Percentiles rank a stretch among this genome's conserved stretches.
These are phyloP conservation scores for Eristalis arbustorum DNA, from an alignment of 2,888 invertebrate genomes.

Conservation along the genomic window DNA sequence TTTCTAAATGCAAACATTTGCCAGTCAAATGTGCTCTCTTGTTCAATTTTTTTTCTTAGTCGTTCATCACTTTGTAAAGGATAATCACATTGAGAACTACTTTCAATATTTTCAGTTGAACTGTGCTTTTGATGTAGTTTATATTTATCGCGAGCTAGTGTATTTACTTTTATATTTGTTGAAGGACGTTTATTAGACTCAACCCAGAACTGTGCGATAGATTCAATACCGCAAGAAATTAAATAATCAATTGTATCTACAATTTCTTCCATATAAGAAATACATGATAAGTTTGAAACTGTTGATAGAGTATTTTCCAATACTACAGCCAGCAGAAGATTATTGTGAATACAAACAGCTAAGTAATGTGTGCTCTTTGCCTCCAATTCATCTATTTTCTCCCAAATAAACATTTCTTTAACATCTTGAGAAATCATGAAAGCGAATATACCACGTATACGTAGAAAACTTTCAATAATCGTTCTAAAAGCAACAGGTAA, in stretches of 20 bases:
- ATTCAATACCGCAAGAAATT: conserved; percentile 88
- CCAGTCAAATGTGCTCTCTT: conserved; percentile 83
- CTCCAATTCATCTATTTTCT: conserved; percentile 82
- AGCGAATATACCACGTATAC: conserved; percentile 87
- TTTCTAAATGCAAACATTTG: conserved; percentile 81
- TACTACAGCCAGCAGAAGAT: conserved; percentile 86
- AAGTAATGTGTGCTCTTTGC: conserved; percentile 84
- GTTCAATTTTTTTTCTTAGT: neutral
- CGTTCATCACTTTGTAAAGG: conserved; percentile 74
- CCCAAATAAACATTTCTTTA: conserved; percentile 88
- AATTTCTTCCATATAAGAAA: conserved; percentile 94
- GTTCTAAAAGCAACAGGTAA: conserved; percentile 87
- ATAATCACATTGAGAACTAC: neutral
- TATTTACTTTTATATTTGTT: conserved; percentile 42
- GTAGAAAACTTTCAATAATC: conserved; percentile 88
- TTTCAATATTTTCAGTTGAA: conserved; percentile 18
- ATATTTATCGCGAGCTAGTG: conserved; percentile 48
- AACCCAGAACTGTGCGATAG: conserved; percentile 85
- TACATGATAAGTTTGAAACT: conserved; percentile 82
- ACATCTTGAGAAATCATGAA: conserved; percentile 85
- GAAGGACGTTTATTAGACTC: conserved; percentile 84
- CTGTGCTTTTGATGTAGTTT: conserved; percentile 72
- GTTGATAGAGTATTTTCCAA: conserved; percentile 80
- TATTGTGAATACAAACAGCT: conserved; percentile 87
- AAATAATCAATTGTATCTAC: conserved; percentile 91